Evolutionary conservation across 2,888 invertebrate species (phyloP).

Genomic region (Onthophagus sagittarius): DNA sequence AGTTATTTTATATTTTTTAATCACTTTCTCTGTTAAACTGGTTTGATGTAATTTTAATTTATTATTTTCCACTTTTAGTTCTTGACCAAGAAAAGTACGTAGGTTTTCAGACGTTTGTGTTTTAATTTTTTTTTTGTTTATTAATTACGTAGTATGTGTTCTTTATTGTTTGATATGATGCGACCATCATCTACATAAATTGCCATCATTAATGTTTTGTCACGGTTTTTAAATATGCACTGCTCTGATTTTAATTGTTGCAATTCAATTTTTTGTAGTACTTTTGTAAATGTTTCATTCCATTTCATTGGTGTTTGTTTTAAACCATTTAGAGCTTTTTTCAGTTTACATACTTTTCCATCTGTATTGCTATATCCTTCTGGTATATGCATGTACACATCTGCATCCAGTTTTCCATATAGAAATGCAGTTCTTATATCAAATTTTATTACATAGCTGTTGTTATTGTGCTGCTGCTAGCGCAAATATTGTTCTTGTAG

Average conservation of each 20-base stretch:
- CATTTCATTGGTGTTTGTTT: conserved; percentile 23
- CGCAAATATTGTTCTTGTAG: not conserved
- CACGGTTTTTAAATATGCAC: conserved; percentile 16
- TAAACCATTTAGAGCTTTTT: not conserved
- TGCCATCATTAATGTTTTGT: conserved; percentile 8
- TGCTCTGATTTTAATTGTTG: conserved; percentile 4
- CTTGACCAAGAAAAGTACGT: not conserved
- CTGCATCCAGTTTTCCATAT: conserved; percentile 27
- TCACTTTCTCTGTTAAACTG: not conserved
- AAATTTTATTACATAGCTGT: conserved; percentile 26
- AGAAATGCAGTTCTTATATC: conserved; percentile 26
- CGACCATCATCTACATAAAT: conserved; percentile 25
- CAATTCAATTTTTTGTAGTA: not conserved
- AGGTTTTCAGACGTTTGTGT: not conserved
- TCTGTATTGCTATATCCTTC: conserved; percentile 16
- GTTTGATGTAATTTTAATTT: conserved; percentile 4
- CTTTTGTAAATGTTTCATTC: conserved; percentile 21
- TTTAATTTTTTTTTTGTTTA: not conserved
- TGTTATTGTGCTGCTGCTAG: not conserved
- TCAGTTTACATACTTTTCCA: not conserved
- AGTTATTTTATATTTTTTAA: not conserved
- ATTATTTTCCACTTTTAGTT: not conserved
- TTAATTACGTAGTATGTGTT: not conserved
- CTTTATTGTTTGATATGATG: conserved; percentile 4
- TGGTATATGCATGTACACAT: conserved; percentile 27